Conservation (phyloP, 2,797 vertebrate species). For the Enteromius argenteus region DNA sequence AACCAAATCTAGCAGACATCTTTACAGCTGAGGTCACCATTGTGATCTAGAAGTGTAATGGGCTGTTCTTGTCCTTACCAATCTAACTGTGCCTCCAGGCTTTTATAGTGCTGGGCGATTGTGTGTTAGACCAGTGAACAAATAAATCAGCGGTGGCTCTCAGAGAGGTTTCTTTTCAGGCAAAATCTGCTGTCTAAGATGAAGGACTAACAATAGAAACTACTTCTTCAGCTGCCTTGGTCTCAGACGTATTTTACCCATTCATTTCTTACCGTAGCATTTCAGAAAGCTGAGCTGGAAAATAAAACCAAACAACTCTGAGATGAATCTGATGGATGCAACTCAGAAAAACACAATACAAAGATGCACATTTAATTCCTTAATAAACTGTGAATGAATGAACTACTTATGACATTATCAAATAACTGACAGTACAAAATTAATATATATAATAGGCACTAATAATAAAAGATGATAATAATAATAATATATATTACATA, state of each 20-base stretch:
- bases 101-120: background rate
- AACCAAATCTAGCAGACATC: slow-evolving; percentile 13
- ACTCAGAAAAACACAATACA: background rate
- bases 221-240: background rate
- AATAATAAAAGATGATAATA: too few species aligned
- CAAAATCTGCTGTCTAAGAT: background rate
- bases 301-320: background rate
- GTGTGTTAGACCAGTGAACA: background rate
- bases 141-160: background rate
- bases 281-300: background rate
- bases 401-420: background rate
- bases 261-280: background rate
- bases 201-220: background rate
- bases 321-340: background rate
- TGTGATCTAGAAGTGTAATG: background rate
- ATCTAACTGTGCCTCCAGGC: slow-evolving; percentile 3
- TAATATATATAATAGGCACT: too few species aligned
- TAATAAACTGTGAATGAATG: background rate
- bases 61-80: background rate
- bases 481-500: too few species aligned
- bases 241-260: background rate
- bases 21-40: slow-evolving; percentile 30
- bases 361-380: background rate
- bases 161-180: background rate
- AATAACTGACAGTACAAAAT: too few species aligned